Evolutionary conservation across 2,888 invertebrate genomes (phyloP).

Genomic region (Helobdella robusta): DNA sequence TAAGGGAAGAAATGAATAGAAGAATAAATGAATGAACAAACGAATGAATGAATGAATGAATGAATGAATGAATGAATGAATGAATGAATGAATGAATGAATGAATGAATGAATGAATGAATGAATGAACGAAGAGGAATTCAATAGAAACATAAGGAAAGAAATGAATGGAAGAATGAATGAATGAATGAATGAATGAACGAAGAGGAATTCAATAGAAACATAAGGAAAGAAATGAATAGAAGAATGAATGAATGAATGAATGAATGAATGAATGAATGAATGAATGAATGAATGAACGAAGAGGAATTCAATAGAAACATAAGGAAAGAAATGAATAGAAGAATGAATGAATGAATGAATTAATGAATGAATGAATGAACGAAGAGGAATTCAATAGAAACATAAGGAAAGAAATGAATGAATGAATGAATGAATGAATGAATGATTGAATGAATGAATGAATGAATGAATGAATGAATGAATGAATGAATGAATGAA

Average conservation of each 20-base stretch:
- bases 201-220: too few relatives aligned
- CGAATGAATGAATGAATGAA: neutral
- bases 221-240: too few relatives aligned
- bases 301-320: neutral
- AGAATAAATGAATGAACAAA: neutral
- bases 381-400: too few relatives aligned
- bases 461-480: too few relatives aligned
- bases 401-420: neutral
- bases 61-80: slow-evolving; percentile 5
- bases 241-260: too few relatives aligned
- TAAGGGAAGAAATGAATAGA: neutral
- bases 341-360: too few relatives aligned
- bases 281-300: neutral
- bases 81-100: neutral
- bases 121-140: neutral
- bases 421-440: neutral
- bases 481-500: too few relatives aligned
- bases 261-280: slow-evolving; percentile 1
- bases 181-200: too few relatives aligned
- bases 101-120: neutral
- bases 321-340: too few relatives aligned
- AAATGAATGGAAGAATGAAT: too few relatives aligned
- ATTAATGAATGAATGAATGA: too few relatives aligned
- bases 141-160: neutral
- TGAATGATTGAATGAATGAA: neutral